phyloP scores from a whole-genome alignment of 2,113 vertebrate genomes.

The Gallinago media region DNA sequence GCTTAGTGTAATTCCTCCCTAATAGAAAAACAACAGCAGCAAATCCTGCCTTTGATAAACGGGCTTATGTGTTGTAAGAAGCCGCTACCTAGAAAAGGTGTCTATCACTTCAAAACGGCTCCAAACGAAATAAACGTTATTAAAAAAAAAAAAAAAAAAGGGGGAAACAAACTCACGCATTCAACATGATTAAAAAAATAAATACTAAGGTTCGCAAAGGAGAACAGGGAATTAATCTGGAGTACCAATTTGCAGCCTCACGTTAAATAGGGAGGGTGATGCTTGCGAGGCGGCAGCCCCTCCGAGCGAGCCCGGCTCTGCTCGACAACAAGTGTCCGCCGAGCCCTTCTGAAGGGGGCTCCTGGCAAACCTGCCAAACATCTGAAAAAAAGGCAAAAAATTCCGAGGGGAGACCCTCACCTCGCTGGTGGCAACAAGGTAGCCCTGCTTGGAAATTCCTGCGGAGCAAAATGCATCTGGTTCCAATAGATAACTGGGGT shows the following conservation, averaged over 20 bases:
- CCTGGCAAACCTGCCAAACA: neutral
- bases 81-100: constrained; percentile 89
- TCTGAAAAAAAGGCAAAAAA: neutral
- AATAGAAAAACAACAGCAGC: constrained; percentile 98
- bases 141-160: neutral
- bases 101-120: constrained; percentile 52
- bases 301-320: neutral
- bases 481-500: constrained; percentile 24
- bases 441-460: neutral
- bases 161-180: accelerated
- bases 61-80: constrained; percentile 87
- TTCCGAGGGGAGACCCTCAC: neutral
- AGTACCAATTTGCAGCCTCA: accelerated
- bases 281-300: neutral
- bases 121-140: constrained; percentile 60
- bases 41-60: constrained; percentile 97
- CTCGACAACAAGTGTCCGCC: constrained; percentile 47
- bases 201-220: neutral
- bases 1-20: constrained; percentile 96
- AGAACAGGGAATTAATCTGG: neutral
- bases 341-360: neutral
- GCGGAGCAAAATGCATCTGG: neutral
- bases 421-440: neutral
- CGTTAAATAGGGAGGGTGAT: neutral
- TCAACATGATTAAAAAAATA: neutral